Base-by-base conservation (phyloP, 2,888 invertebrate species). In the Drosophila imparisetae region DNA sequence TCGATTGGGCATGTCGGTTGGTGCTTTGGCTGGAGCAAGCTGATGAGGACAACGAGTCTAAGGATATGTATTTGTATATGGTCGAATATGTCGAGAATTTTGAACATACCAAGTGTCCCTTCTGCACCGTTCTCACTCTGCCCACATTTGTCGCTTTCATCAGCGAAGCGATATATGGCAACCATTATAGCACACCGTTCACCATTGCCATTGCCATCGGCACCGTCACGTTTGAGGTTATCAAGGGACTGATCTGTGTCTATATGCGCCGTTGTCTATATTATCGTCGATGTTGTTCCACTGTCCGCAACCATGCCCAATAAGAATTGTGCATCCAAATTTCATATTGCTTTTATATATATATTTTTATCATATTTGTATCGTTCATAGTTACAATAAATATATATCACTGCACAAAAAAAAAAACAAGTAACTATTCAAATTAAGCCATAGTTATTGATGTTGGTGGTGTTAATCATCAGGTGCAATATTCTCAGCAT, bases 61-160 rank as follows among this genome's bases (percentile, higher is more conserved):
- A 87, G 2, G 86, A 85, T 45, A 64, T 61, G 0, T 89, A 89
- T 38, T 89, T 77, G 30, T 2, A 30, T 8, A 0, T 0, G 2
- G 1, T 34, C 29, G 29, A 6, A 29, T 7, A 29, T 29, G 29
- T 29, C 0, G 75, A 71, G 30, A 65, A 54, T 27, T 36, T 86
- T 21, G 74, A 60, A 1, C 73, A 69, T 10, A 69, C 70, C 18
- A 71, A 77, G 7, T 60, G 62, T n/a, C 76, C 73, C n/a, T 72
- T 85, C 24, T 75, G 75, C 32, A 67, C 60, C 0, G 83, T 86
- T 1, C 73, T 86, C 4, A 72, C 83, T 11, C 36, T 86, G 52
- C 86, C 90, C 58, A 81, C 73, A 38, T 69, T 83, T 15, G 63
- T 78, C 21, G 67, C 79, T 2, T 10, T 82, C 4, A 52, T 90